Percentiles rank a stretch among this genome's conserved stretches.
Conservation (phyloP, 2,888 invertebrate species). For the Plutella xylostella region DNA sequence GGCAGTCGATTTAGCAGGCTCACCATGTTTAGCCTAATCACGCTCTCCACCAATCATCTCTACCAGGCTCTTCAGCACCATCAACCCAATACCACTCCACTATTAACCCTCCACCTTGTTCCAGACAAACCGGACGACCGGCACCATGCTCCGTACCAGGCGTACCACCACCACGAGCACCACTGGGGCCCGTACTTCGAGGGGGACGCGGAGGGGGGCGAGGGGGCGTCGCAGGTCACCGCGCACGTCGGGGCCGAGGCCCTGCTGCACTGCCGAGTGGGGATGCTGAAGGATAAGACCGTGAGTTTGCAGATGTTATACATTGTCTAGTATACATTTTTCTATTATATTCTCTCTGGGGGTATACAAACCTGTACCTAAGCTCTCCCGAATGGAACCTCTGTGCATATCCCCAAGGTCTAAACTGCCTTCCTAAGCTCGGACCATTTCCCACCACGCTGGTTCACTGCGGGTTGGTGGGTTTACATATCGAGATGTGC, state of each 20-base stretch:
- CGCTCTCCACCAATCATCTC: not conserved
- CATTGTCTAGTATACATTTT: too few species aligned
- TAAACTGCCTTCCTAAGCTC: too few species aligned
- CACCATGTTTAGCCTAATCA: too few species aligned
- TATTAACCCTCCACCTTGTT: not conserved
- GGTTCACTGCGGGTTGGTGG: too few species aligned
- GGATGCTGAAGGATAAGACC: constrained; percentile 78
- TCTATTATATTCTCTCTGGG: too few species aligned
- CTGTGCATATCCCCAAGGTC: too few species aligned
- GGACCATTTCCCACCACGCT: too few species aligned
- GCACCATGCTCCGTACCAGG: constrained; percentile 54
- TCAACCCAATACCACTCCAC: not conserved
- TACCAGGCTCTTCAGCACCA: not conserved
- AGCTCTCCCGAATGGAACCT: too few species aligned
- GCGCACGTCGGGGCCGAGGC: constrained; percentile 75
- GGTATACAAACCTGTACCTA: too few species aligned
- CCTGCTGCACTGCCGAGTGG: constrained; percentile 74
- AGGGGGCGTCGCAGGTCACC: constrained; percentile 66
- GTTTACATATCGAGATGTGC: too few species aligned
- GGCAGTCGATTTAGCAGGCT: too few species aligned
- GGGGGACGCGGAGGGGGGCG: constrained; percentile 67
- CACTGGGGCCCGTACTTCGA: constrained; percentile 82
- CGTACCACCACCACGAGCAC: constrained; percentile 75
- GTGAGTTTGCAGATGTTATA: too few species aligned
- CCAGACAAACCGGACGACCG: constrained; percentile 58